Base-by-base conservation (phyloP, 2,113 vertebrate species). In the Kryptolebias marmoratus region DNA sequence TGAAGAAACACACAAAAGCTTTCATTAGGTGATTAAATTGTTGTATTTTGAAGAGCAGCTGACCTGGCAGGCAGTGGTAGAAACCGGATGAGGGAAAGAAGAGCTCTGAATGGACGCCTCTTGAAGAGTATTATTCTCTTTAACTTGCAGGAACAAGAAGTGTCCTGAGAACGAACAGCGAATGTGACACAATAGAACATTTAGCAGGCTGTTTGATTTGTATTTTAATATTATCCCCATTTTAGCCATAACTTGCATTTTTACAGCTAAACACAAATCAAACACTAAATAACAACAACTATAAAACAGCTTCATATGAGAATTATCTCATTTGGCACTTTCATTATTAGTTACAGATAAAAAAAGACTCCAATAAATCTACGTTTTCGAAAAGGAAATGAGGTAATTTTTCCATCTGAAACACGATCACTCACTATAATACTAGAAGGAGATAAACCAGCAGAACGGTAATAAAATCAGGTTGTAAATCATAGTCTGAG, bases 71-170 rank as follows among this genome's bases (percentile, higher is more conserved):
- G 63, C 68, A 47, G 76, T 77, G 4, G 82, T 84, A 6, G 94
- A 85, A 60, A 94, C 72, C 2, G 84, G 92, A 22, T 80, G 77
- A 68, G 95, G 95, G 69, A 96, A 91, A 47, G 63, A 81, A 14
- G 79, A 64, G 59, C 96, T 96, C 68, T 91, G 84, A 76, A 94
- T 75, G 42, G 76, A 89, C 0, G 94, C 94, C 56, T 86, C 49
- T 2, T 73, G 87, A 0, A 60, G 75, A 0, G 85, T 85, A 52
- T 81, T 78, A 53, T 64, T 86, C 64, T 88, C 90, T 58, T 90
- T 83, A 39, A 95, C 90, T 79, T 86, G 88, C 61, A 97, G 79
- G 76, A 95, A 94, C 56, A 97, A 91, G 70, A 96, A 96, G 80
- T 94, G 90, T 36, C 95, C 96, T 97, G 74, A 27, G 61, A 77